Evolutionary conservation across 2,113 vertebrate species (phyloP).

Genomic region (Panurus biarmicus): DNA sequence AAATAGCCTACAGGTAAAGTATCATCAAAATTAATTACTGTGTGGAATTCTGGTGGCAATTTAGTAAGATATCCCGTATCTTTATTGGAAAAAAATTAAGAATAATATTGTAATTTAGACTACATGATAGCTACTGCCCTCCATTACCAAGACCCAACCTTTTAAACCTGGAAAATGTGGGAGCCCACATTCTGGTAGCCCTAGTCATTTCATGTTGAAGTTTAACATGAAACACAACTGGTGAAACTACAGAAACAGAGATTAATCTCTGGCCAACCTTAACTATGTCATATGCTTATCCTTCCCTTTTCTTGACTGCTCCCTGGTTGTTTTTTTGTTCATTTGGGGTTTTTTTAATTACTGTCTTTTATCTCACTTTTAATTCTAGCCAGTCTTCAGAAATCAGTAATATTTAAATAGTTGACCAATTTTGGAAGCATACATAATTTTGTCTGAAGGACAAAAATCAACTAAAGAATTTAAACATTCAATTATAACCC

Average conservation of each 20-base stretch:
- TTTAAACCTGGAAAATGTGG: not conserved
- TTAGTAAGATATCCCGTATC: not conserved
- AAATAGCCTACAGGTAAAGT: not conserved
- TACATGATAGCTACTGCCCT: not conserved
- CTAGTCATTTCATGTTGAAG: no score
- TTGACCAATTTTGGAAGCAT: not conserved
- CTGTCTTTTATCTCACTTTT: not conserved
- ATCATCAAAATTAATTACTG: not conserved
- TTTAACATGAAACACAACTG: not conserved
- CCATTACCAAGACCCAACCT: fast-evolving
- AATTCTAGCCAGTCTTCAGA: not conserved
- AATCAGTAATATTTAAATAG: not conserved
- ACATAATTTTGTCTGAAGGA: not conserved
- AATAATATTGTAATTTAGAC: not conserved
- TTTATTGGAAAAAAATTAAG: not conserved
- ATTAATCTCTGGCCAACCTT: not conserved
- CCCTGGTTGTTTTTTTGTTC: not conserved
- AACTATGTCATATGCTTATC: fast-evolving
- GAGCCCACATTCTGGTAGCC: no score
- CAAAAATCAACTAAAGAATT: not conserved
- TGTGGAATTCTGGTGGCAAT: not conserved
- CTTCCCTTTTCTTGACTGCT: not conserved
- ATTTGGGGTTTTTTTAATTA: not conserved
- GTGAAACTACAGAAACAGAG: not conserved
- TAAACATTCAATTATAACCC: not conserved